Evolutionary conservation across 2,797 vertebrate genomes (phyloP), one percentile per base, ranked within the genome.

Genomic region (Anguilla anguilla): DNA sequence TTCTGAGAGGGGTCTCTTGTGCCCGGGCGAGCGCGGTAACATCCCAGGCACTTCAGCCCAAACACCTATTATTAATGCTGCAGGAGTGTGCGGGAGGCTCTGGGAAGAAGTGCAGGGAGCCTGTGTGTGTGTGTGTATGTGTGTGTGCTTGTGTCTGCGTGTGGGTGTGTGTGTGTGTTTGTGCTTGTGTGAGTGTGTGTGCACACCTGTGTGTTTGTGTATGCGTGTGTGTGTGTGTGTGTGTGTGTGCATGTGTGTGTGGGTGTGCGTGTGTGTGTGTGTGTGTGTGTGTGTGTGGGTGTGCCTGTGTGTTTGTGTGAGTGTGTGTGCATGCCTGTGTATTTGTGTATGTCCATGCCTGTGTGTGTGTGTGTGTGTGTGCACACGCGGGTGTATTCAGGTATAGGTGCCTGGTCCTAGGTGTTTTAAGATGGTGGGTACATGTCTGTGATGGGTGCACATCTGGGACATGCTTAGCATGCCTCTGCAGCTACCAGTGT

Each of bases 21-120:
- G 92, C 92, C 89, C 91, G 91, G 67, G 11, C 90, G 89, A 89
- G 89, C 91, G 89, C 88, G 9, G 86, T 92, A 91, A 93, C 92
- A 89, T 94, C 93, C 91, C 91, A 92, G 94, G 90, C 92, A 90
- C 87, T 89, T 55, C 89, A 92, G 89, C 92, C 92, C 90, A 57
- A 88, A 88, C 84, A 86, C 84, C 87, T 88, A 94, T 94, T 91
- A 90, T 88, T 91, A 91, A 90, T 92, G 88, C 92, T 90, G 91
- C 17, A 49, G 43, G 85, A 85, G 86, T 85, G 88, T 87, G 88
- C 15, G 86, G 83, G 77, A 82, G 88, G 25, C 25, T 31, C 35
- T 55, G 59, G 7, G 25, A 9, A 55, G 25, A 9, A 83, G 49
- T 11, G 51, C 25, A 13, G n/a, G 64, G 85, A 9, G 25, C 7